phyloP scores from a whole-genome alignment of 1,140 invertebrate species.

The Sitobion miscanthi region DNA sequence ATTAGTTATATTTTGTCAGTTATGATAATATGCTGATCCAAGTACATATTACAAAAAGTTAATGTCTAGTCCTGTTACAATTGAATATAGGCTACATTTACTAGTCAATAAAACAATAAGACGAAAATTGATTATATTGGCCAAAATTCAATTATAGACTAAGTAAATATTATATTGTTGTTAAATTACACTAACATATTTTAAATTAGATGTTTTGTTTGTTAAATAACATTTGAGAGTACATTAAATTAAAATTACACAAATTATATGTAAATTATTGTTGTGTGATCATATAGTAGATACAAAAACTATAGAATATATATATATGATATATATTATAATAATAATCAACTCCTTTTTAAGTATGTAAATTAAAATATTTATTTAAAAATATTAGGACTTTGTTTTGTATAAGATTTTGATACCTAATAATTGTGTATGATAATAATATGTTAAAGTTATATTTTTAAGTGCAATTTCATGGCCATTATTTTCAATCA shows the following conservation, averaged over 20 bases:
- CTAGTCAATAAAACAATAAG: conserved; percentile 56
- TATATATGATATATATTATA: conserved; percentile 31
- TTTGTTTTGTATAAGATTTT: conserved; percentile 51
- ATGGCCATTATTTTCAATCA: conserved; percentile 49
- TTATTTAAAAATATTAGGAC: conserved; percentile 36
- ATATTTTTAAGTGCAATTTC: conserved; percentile 47
- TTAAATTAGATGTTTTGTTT: conserved; percentile 51
- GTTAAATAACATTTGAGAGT: conserved; percentile 50
- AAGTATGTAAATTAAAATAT: conserved; percentile 15
- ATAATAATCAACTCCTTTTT: conserved; percentile 32
- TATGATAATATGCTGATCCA: conserved; percentile 11
- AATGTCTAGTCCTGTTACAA: conserved; percentile 48
- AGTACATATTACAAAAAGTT: conserved; percentile 30
- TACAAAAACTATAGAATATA: conserved; percentile 38
- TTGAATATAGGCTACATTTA: conserved; percentile 47
- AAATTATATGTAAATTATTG: conserved; percentile 44
- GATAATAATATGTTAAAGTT: conserved; percentile 47
- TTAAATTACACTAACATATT: conserved; percentile 51
- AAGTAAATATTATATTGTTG: conserved; percentile 50
- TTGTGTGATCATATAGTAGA: conserved; percentile 35
- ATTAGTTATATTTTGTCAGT: conserved; percentile 22
- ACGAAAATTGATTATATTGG: conserved; percentile 47
- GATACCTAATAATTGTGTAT: conserved; percentile 51
- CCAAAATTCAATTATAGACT: conserved; percentile 46
- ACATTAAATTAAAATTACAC: conserved; percentile 22